These are phyloP conservation scores for Heliocidaris erythrogramma DNA, from an alignment of 35 echinoderm and acorn worm genomes.

Conservation along the genomic window DNA sequence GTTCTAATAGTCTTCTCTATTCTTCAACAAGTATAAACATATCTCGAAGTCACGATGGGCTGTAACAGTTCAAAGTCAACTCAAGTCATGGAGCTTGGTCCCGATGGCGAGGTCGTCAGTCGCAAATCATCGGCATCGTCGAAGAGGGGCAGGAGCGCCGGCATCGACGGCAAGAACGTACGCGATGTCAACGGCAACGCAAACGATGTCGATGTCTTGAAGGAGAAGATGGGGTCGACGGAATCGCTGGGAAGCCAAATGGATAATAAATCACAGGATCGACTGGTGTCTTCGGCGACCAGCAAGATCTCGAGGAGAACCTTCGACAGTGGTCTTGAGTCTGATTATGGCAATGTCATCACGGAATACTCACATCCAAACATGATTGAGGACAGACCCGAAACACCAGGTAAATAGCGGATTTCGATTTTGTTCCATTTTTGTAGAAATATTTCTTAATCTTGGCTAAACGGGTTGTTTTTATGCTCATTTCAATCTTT, in stretches of 20 bases:
- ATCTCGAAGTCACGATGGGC: neutral
- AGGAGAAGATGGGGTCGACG: slow-evolving; percentile 39
- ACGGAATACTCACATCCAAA: slow-evolving; percentile 78
- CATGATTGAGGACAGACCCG: slow-evolving; percentile 61
- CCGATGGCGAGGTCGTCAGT: neutral
- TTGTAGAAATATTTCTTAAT: neutral
- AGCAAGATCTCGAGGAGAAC: slow-evolving; percentile 83
- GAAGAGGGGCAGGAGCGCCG: slow-evolving; percentile 5
- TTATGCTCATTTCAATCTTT: neutral
- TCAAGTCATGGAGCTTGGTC: slow-evolving; percentile 27
- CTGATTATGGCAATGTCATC: slow-evolving; percentile 81
- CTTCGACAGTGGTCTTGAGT: slow-evolving; percentile 87
- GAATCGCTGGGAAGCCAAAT: slow-evolving; percentile 45
- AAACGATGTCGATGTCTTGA: slow-evolving; percentile 14
- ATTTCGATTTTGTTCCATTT: neutral
- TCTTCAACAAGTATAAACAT: neutral
- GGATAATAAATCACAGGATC: slow-evolving; percentile 43
- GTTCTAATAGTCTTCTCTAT: neutral
- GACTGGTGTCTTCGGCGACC: slow-evolving; percentile 83
- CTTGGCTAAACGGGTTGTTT: neutral
- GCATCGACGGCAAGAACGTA: neutral
- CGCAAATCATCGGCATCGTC: slow-evolving; percentile 36
- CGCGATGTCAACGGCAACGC: neutral
- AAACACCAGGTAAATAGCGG: slow-evolving; percentile 85
- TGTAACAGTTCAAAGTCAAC: slow-evolving; percentile 45